phyloP scores from a whole-genome alignment of 1,140 invertebrate genomes.

The Microplitis demolitor region DNA sequence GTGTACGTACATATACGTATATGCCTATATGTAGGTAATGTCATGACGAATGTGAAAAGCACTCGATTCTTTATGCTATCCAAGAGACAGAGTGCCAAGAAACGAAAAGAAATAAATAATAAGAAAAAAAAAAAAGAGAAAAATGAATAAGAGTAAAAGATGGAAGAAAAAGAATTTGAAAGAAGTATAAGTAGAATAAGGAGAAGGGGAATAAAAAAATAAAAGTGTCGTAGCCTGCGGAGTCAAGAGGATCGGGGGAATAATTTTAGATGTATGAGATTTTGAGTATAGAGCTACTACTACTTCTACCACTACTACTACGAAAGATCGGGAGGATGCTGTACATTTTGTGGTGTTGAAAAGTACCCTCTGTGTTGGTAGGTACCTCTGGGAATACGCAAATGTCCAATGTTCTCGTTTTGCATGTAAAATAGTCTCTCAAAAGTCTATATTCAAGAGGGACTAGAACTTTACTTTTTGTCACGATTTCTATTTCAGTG shows the following conservation, averaged over 20 bases:
- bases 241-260: conserved; percentile 3
- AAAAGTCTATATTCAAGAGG: conserved; percentile 6
- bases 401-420: conserved; percentile 8
- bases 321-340: neutral
- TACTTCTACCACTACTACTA: too few species aligned
- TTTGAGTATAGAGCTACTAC: neutral
- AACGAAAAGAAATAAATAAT: neutral
- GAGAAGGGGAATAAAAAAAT: neutral
- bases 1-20: neutral
- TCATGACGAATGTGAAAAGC: neutral
- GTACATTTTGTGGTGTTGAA: conserved; percentile 5
- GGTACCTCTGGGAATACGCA: neutral
- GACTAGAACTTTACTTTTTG: conserved; percentile 1
- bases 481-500: conserved; percentile 4
- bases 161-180: neutral
- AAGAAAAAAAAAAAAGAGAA: neutral
- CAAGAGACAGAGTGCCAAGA: neutral
- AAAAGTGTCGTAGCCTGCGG: neutral
- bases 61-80: conserved; percentile 4
- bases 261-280: conserved; percentile 5
- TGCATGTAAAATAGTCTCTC: conserved; percentile 1
- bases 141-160: neutral
- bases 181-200: neutral
- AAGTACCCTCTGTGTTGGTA: conserved; percentile 6
- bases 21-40: neutral